These are phyloP conservation scores for Eulemur macaco DNA, from an alignment of 2,113 vertebrate genomes.

Conservation along the genomic window DNA sequence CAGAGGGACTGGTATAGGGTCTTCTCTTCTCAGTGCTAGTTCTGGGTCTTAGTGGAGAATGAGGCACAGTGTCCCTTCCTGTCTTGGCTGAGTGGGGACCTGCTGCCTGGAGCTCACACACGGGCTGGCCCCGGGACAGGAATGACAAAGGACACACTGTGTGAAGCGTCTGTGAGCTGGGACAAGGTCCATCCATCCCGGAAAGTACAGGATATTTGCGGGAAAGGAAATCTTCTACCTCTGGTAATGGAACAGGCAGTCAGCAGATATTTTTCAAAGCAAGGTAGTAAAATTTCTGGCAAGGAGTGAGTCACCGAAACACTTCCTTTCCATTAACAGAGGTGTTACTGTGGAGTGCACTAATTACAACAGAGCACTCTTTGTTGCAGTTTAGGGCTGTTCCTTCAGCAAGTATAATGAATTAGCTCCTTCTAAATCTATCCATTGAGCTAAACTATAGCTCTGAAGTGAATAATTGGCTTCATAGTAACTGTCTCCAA, in stretches of 20 bases:
- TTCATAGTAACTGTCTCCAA: background rate
- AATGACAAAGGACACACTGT: background rate
- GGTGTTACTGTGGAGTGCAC: conserved; percentile 62
- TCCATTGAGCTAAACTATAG: background rate
- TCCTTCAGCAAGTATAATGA: conserved; percentile 31
- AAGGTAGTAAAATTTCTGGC: conserved; percentile 57
- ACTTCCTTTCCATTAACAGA: conserved; percentile 73
- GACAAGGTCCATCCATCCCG: background rate
- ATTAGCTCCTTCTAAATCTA: conserved; percentile 33
- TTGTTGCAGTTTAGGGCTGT: conserved; percentile 36
- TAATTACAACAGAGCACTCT: conserved; percentile 64
- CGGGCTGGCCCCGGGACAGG: background rate
- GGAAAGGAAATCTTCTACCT: conserved; percentile 18
- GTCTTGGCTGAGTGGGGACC: background rate
- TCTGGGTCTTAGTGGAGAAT: background rate
- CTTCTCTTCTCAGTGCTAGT: background rate
- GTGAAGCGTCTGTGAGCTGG: background rate
- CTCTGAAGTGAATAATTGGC: background rate
- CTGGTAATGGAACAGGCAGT: conserved; percentile 16
- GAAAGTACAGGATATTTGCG: background rate
- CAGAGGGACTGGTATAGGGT: background rate
- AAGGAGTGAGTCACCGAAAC: conserved; percentile 46
- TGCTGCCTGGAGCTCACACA: background rate
- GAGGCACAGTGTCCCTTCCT: background rate
- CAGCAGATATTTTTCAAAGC: conserved; percentile 29